Evolutionary conservation across 2,888 invertebrate genomes (phyloP), one percentile per base, ranked within the genome.

Genomic region (Caenorhabditis doughertyi): DNA sequence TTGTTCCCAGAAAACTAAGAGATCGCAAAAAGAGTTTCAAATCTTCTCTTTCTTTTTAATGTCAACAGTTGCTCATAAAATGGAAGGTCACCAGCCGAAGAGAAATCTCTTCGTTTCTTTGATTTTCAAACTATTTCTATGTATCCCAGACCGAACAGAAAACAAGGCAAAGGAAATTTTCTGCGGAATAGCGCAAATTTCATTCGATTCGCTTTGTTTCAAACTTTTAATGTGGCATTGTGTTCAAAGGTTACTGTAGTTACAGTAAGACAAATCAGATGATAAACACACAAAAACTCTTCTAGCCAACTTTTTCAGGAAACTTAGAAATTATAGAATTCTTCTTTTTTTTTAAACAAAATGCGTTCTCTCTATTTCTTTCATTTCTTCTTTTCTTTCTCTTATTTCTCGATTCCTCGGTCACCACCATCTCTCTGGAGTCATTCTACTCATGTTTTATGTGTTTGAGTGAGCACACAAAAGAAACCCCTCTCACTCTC

Each of bases 381-480:
- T 49, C 21, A 21, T 13, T 71, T 55, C 56, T 51, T 49, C 29
- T 47, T 35, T 47, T 53, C 35, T 39, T n/a, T 16, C 23, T 67
- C n/a, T 35, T 42, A 42, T 47, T 64, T 35, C 35, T 72, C 42
- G 8, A 11, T 72, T 13, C 18, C 39, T 39, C 25, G 16, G 16
- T 49, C 51, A 13, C 51, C 49, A 58, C 18, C 56, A 25, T 39
- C 51, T 65, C 49, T 44, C 77, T 70, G 70, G 60, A 60, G 68
- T 55, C 62, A 79, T 53, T 53, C 60, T 32, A 55, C 56, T 60
- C 62, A 53, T 77, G 60, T 79, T 62, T 64, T 64, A 70, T 79
- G 47, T 79, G 62, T 79, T 56, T 53, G 51, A 68, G 67, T 68
- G 72, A 53, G 64, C 72, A 73, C 72, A 73, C 72, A 73, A 60